A percentile compares a stretch with the other conserved stretches of the same genome.
Conservation (phyloP, 2,113 vertebrate species). For the Vidua chalybeata region DNA sequence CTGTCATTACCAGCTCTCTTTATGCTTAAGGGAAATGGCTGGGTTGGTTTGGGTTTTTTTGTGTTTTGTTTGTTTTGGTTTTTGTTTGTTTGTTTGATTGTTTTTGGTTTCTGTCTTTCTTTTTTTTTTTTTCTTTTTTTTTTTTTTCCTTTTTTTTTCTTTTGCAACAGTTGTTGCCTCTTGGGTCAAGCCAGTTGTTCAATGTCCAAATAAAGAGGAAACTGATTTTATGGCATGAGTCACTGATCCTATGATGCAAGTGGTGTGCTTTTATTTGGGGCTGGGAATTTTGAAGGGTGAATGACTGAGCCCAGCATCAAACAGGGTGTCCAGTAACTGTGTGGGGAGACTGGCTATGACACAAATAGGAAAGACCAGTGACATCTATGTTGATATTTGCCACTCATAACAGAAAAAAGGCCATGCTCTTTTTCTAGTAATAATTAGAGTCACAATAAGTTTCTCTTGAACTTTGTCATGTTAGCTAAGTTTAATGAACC, state of each 20-base stretch:
- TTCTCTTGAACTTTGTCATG: background rate
- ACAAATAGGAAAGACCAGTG: background rate
- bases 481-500: background rate
- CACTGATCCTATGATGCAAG: constrained; percentile 29
- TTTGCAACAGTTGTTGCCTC: constrained; percentile 24
- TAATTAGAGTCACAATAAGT: background rate
- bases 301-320: background rate
- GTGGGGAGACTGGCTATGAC: background rate
- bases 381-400: background rate
- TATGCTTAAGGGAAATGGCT: background rate
- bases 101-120: no score
- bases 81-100: no score
- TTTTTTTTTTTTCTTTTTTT: background rate
- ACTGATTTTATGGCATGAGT: constrained; percentile 10
- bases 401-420: background rate
- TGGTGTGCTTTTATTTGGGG: background rate
- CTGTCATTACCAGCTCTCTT: constrained; percentile 8
- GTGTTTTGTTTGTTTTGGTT: background rate
- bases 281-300: background rate
- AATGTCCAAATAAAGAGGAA: constrained; percentile 41
- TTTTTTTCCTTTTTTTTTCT: background rate
- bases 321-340: background rate
- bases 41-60: no score
- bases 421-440: background rate
- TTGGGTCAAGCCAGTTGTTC: constrained; percentile 26